Base-by-base conservation (phyloP, 1,140 invertebrate genomes). In the Phthorimaea operculella region DNA sequence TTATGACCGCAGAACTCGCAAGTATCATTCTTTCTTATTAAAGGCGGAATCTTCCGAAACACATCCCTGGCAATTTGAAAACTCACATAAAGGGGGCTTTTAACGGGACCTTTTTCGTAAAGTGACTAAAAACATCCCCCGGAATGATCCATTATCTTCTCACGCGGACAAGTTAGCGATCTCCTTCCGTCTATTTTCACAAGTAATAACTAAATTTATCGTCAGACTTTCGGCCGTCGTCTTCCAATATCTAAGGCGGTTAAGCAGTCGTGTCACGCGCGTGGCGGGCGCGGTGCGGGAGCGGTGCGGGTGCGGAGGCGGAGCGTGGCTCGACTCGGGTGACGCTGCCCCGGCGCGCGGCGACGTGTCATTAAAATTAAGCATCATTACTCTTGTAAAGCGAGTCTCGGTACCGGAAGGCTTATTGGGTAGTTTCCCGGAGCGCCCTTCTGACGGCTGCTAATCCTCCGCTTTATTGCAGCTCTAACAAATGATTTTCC, bases 141-240 rank as follows among this genome's bases (percentile, higher is more conserved):
- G 61, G 76, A 84, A 82, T 84, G 81, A 84, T 83, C 81, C 81
- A 84, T 84, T 84, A 84, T 83, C 79, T 80, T 67, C 77, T 79
- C 76, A 74, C 76, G 74, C 78, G 70, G 79, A 85, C 81, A 83
- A 85, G 81, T 85, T 82, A 81, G 76, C 78, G 79, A 84, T 84
- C 81, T 84, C 74, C 79, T 84, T 84, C 72, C 81, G 79, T 84
- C 76, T 84, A 84, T 84, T 84, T 84, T 84, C 79, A 81, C 78
- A 84, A 84, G 81, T 84, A 84, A 84, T 84, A 84, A 84, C 81
- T 84, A 79, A 84, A 84, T 84, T 84, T 84, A 84, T 84, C 79
- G 79, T 74, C 70, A 76, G 76, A 84, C 72, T 83, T 83, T 83
- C 70, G 74, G 72, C 70, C 69, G 70, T 68, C 64, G 68, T 69